Percentiles rank a stretch among this genome's conserved stretches.
Evolutionary conservation across 2,113 vertebrate species (phyloP).

Genomic region (Nothoprocta perdicaria): DNA sequence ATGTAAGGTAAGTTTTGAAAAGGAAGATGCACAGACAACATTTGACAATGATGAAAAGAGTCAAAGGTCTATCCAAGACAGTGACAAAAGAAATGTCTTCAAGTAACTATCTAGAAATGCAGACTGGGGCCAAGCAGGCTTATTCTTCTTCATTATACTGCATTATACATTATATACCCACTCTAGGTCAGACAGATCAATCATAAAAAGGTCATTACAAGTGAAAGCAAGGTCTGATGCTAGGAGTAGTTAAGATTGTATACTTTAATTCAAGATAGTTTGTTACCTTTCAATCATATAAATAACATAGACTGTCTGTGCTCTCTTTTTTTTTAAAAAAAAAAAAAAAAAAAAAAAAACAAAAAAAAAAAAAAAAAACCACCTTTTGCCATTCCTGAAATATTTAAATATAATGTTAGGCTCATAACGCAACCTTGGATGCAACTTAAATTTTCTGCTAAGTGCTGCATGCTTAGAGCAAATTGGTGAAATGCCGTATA

Average conservation of each 20-base stretch:
- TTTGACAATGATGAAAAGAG: not conserved
- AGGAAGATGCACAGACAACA: not conserved
- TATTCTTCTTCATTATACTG: not conserved
- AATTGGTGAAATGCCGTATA: not conserved
- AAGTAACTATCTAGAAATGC: not conserved
- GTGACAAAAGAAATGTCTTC: not conserved
- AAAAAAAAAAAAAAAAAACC: too few relatives aligned
- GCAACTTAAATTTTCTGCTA: not conserved
- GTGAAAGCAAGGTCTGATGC: not conserved
- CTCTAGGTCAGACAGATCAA: not conserved
- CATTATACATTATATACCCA: too few relatives aligned
- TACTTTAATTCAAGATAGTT: not conserved
- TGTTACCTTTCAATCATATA: not conserved
- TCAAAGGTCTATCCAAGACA: not conserved
- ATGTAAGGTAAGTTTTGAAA: not conserved
- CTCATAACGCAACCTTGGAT: not conserved
- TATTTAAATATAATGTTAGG: not conserved
- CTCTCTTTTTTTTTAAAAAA: not conserved
- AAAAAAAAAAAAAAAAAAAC: too few relatives aligned
- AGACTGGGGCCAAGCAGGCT: not conserved
- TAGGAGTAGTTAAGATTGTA: not conserved
- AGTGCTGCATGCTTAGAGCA: not conserved
- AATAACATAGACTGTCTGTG: not conserved
- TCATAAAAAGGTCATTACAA: not conserved
- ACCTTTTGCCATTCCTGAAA: not conserved